Evolutionary conservation across 2,797 vertebrate species (phyloP).

Genomic region (Hozukius guyotensis): DNA sequence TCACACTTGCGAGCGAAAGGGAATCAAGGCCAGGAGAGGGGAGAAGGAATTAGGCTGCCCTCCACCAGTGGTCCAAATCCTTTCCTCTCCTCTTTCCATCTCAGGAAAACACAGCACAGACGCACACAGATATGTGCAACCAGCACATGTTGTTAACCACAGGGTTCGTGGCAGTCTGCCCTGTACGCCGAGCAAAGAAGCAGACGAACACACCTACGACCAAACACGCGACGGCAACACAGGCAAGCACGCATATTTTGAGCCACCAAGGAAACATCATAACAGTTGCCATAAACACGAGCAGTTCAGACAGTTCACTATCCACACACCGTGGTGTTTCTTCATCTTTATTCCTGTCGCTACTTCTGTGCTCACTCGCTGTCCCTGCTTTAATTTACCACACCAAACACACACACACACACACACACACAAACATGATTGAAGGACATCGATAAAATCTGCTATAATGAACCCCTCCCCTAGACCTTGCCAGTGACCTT

Average conservation of each 20-base stretch:
- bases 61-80: conserved; percentile 56
- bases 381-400: conserved; percentile 8
- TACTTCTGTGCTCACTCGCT: conserved; percentile 2
- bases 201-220: conserved; percentile 49
- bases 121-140: conserved; percentile 19
- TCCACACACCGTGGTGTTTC: conserved; percentile 1
- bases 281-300: conserved; percentile 50
- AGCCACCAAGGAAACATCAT: conserved; percentile 47
- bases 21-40: conserved; percentile 72
- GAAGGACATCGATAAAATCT: conserved; percentile 75
- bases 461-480: conserved; percentile 67
- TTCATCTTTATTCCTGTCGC: conserved; percentile 20
- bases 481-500: conserved; percentile 74
- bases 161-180: conserved; percentile 22
- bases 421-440: conserved; percentile 41
- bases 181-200: conserved; percentile 11
- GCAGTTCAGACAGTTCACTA: conserved; percentile 17
- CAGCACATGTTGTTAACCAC: conserved; percentile 46
- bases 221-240: conserved; percentile 23
- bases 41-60: conserved; percentile 66
- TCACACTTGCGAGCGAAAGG: conserved; percentile 74
- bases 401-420: conserved; percentile 20
- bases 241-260: conserved; percentile 20
- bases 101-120: conserved; percentile 20
- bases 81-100: conserved; percentile 46